A percentile compares a stretch with the other conserved stretches of the same genome.
These are phyloP conservation scores for Harpegnathos saltator DNA, from an alignment of 1,140 invertebrate genomes.

Conservation along the genomic window DNA sequence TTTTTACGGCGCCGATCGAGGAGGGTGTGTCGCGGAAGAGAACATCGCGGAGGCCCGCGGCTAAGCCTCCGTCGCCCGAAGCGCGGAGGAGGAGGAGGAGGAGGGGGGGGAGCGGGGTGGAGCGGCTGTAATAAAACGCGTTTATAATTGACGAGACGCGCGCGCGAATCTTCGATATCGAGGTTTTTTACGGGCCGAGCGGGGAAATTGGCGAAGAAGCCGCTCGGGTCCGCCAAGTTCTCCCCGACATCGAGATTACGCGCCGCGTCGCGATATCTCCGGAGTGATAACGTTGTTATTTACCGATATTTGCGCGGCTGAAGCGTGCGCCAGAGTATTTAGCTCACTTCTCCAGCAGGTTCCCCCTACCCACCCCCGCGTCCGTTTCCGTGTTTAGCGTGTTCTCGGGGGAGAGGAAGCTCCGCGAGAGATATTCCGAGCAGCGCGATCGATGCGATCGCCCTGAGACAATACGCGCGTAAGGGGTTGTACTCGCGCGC, in stretches of 20 bases:
- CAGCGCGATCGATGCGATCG: neutral
- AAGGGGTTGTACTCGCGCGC: constrained; percentile 2
- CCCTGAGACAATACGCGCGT: constrained; percentile 23
- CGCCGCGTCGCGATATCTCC: neutral
- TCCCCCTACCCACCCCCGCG: neutral
- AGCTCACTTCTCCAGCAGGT: neutral
- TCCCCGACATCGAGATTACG: neutral
- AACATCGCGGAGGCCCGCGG: constrained; percentile 65
- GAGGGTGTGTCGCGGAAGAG: constrained; percentile 71
- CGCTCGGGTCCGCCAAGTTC: constrained; percentile 61
- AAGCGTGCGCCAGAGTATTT: neutral
- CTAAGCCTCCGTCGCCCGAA: constrained; percentile 58
- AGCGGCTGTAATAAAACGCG: constrained; percentile 82
- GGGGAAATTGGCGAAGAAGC: constrained; percentile 83
- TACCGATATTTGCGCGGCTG: neutral
- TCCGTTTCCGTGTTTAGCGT: neutral
- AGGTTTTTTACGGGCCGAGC: constrained; percentile 83
- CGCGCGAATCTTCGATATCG: constrained; percentile 84
- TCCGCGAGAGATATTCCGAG: neutral
- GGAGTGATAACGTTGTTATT: neutral
- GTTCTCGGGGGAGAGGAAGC: neutral
- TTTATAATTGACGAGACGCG: constrained; percentile 84
- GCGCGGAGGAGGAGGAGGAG: too few species aligned
- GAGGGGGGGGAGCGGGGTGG: too few species aligned
- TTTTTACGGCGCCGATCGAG: constrained; percentile 86